phyloP scores from a whole-genome alignment of 2,113 vertebrate genomes.

The Struthidea cinerea region DNA sequence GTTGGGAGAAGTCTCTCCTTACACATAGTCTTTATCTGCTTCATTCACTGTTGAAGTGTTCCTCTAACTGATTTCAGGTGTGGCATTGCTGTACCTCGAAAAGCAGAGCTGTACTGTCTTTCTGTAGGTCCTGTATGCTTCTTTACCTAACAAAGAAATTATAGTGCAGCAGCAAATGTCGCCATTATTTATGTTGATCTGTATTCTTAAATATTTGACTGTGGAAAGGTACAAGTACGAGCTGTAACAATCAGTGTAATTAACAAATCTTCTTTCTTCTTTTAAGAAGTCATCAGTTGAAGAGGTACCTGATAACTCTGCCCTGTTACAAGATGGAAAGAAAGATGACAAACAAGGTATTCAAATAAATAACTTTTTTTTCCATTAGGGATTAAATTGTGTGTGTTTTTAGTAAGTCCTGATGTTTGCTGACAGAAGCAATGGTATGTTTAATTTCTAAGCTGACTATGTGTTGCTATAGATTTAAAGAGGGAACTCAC shows the following conservation, averaged over 20 bases:
- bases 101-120: not conserved
- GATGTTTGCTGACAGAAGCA: not conserved
- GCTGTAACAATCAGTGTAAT: not conserved
- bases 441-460: not conserved
- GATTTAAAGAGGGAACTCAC: not conserved
- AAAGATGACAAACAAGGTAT: constrained; percentile 76
- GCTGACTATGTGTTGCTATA: not conserved
- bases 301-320: constrained; percentile 64
- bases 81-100: not conserved
- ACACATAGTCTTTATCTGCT: not conserved
- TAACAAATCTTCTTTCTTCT: constrained; percentile 21
- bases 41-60: not conserved
- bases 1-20: not conserved
- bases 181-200: not conserved
- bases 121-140: not conserved
- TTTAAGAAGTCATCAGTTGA: constrained; percentile 68
- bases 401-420: not conserved
- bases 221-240: not conserved
- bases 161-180: not conserved
- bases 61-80: not conserved
- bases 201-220: not conserved
- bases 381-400: not conserved
- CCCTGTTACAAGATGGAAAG: constrained; percentile 55
- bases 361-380: not conserved
- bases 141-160: not conserved